Conservation (phyloP, 37 sponge, comb jelly and placozoan genomes). For the Hormiphora californensis region DNA sequence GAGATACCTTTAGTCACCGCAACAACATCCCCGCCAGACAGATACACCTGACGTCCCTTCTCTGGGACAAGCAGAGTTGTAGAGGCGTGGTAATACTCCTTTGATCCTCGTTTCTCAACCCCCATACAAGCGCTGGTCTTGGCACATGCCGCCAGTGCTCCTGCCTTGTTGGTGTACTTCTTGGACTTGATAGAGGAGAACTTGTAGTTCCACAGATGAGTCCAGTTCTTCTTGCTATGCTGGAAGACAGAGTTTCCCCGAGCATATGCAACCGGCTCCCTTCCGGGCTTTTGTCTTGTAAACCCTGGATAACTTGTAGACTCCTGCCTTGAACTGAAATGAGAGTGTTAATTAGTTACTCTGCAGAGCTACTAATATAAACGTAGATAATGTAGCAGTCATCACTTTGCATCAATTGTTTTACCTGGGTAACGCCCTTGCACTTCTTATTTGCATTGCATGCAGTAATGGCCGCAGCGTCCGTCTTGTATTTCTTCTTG, state of each 20-base stretch:
- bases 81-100: not conserved
- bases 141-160: constrained; percentile 2
- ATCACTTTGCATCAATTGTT: no score
- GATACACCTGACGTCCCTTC: not conserved
- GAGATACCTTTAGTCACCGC: no score
- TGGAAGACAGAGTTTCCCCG: not conserved
- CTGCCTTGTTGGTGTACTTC: constrained; percentile 5
- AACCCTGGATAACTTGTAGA: no score
- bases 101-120: not conserved
- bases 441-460: not conserved
- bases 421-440: not conserved
- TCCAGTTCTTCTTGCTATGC: not conserved
- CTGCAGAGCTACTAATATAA: no score
- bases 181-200: not conserved
- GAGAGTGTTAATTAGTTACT: no score
- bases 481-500: not conserved
- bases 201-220: not conserved
- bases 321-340: no score
- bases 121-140: not conserved
- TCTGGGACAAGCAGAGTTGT: not conserved
- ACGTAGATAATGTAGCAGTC: no score
- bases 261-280: not conserved
- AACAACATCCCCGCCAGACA: not conserved
- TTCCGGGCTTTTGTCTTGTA: no score
- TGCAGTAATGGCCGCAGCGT: not conserved